Evolutionary conservation across 2,797 vertebrate species (phyloP).

Genomic region (Artibeus jamaicensis): DNA sequence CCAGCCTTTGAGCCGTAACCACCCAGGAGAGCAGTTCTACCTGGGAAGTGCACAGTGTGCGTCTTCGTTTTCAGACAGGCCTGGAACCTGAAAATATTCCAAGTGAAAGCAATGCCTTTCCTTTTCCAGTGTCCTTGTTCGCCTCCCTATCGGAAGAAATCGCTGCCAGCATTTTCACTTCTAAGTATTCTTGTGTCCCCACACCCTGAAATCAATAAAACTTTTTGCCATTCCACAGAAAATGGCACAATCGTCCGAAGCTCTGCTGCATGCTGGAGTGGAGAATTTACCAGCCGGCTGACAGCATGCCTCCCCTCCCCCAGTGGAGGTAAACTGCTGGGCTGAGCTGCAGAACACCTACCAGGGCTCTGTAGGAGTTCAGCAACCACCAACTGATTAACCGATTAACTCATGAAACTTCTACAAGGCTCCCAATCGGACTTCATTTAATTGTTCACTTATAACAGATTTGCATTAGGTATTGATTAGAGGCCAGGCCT

Average conservation of each 20-base stretch:
- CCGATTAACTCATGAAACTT: background rate
- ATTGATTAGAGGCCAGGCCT: background rate
- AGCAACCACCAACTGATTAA: background rate
- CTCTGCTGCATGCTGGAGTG: background rate
- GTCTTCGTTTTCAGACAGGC: background rate
- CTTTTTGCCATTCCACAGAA: background rate
- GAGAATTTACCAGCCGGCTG: background rate
- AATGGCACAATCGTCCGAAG: background rate
- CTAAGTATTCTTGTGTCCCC: background rate
- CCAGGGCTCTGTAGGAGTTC: background rate
- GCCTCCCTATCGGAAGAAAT: background rate
- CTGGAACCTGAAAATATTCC: background rate
- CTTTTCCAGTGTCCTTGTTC: background rate
- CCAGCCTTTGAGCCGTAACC: background rate
- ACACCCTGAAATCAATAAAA: background rate
- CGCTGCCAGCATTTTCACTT: background rate
- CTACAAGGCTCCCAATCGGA: background rate
- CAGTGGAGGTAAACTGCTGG: background rate
- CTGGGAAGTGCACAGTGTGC: background rate
- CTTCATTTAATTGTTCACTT: conserved; percentile 13
- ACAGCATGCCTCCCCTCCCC: background rate
- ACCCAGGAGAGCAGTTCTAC: background rate
- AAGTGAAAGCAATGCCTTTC: background rate
- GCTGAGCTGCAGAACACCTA: background rate
- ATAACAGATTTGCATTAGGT: background rate